A percentile compares a stretch with the other conserved stretches of the same genome.
Evolutionary conservation across 2,797 vertebrate species (phyloP).

Genomic region (Scyliorhinus canicula): DNA sequence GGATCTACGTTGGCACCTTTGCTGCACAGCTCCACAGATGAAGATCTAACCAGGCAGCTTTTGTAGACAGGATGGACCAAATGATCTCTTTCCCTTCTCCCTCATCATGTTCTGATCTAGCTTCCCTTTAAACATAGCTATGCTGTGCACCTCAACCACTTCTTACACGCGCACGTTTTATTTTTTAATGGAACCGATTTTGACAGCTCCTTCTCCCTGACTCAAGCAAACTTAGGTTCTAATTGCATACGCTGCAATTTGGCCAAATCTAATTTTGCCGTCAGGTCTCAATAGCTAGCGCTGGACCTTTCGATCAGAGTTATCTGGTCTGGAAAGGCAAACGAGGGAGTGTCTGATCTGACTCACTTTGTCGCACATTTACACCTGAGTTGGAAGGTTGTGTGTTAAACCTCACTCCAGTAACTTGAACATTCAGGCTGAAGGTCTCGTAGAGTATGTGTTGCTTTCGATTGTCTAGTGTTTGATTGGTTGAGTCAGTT

Average conservation of each 20-base stretch:
- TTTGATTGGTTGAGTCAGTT: no score
- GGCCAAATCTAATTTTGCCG: neutral
- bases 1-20: no score
- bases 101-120: no score
- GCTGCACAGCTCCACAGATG: no score
- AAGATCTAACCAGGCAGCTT: no score
- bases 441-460: neutral
- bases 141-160: no score
- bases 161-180: no score
- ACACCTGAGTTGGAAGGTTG: neutral
- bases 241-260: neutral
- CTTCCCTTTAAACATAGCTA: no score
- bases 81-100: no score
- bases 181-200: neutral
- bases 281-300: neutral
- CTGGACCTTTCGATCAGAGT: neutral
- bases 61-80: no score
- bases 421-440: neutral
- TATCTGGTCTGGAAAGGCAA: neutral
- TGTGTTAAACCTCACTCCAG: neutral
- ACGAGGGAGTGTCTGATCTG: neutral
- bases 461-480: no score
- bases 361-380: neutral
- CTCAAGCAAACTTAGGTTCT: neutral
- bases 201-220: neutral